Evolutionary conservation across 1,140 invertebrate genomes (phyloP), one percentile per base, ranked within the genome.

Genomic region (Macrobrachium nipponense): DNA sequence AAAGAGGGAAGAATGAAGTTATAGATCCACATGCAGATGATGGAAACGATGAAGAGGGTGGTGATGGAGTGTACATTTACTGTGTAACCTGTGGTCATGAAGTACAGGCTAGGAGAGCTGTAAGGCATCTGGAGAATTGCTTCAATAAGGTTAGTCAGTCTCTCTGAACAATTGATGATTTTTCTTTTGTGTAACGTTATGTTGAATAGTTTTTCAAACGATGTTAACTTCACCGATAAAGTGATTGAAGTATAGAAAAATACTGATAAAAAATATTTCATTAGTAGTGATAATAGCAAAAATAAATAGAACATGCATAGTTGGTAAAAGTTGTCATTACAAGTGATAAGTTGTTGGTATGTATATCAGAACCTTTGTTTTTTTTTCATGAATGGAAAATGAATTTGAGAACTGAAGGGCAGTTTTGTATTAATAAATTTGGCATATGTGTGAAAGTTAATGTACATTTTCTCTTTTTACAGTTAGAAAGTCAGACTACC

Each of bases 1-100:
- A 96, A 80, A 90, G 97, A 5, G 96, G 97, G 90, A 94, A 94
- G 73, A 93, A 95, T 60, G 95, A 95, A 88, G 91, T 93, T 80
- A 91, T 91, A 89, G 92, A 93, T 2, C 92, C 93, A 59, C 90
- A 92, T 27, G 93, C 94, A 58, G 93, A 94, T 89, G 94, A 95
- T 62, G 91, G 92, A 75, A 78, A 68, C 0, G 83, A 86, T 51
- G 83, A 86, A 20, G 83, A 86, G n/a, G 78, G 76, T 23, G 83
- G 64, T 43, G 83, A 86, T 36, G 90, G 95, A 88, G 80, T 92
- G 92, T 89, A 89, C n/a, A 86, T 91, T 93, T 98, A 98, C 90
- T 99, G 98, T 91, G 97, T 99, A 17, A 98, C 98, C 0, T 99
- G 98, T 92, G 98, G 98, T 0, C 96, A 97, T 91, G 97, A 98